Evolutionary conservation across 2,113 vertebrate genomes (phyloP).

Genomic region (Picathartes gymnocephalus): DNA sequence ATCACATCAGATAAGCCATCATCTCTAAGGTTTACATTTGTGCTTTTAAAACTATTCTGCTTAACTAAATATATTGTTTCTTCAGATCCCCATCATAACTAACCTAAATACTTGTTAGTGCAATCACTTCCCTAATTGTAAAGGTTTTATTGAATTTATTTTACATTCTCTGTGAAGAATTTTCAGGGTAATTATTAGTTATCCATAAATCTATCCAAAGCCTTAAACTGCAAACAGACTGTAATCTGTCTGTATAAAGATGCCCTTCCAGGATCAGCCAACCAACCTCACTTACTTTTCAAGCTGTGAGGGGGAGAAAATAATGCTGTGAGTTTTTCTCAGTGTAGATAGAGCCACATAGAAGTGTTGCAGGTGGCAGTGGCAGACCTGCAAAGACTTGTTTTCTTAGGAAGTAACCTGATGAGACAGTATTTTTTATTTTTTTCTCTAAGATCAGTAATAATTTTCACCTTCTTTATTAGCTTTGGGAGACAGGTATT

Average conservation of each 20-base stretch:
- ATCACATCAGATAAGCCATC: constrained; percentile 63
- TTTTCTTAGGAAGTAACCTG: background rate
- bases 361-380: background rate
- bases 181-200: background rate
- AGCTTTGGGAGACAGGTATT: background rate
- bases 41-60: constrained; percentile 24
- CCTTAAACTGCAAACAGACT: background rate
- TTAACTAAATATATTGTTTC: constrained; percentile 18
- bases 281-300: background rate
- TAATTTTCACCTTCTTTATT: background rate
- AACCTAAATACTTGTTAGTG: background rate
- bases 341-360: background rate
- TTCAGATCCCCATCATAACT: constrained; percentile 3
- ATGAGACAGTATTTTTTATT: background rate
- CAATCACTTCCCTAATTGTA: background rate
- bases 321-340: background rate
- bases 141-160: background rate
- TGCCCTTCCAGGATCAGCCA: background rate
- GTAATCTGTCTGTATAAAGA: background rate
- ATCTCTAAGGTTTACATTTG: constrained; percentile 46
- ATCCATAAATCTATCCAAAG: background rate
- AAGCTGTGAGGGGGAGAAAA: background rate
- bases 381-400: background rate
- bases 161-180: background rate
- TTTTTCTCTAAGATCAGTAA: background rate